Evolutionary conservation across 2,113 vertebrate species (phyloP), one percentile per base, ranked within the genome.

Genomic region (Marmota monax): DNA sequence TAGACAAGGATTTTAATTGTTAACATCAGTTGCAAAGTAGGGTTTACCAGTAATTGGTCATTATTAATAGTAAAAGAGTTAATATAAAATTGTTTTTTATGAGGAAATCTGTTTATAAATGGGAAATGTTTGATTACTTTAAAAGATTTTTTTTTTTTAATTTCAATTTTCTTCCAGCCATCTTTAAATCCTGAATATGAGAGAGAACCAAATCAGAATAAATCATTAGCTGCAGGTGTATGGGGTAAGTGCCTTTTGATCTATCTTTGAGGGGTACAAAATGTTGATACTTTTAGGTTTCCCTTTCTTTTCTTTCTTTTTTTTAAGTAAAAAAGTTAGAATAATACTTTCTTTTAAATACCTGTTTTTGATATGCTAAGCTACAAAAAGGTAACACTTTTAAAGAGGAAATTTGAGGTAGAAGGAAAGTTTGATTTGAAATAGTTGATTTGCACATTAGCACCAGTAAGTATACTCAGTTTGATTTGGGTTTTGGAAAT

Each of bases 161-260:
- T 88, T 82, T 8, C 9, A 65, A 37, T 74, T 92, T 72, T 88
- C 4, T 98, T 98, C 88, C 84, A 99, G 99, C 99, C 99, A 0
- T 99, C 98, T 94, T 97, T 99, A 98, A 99, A 99, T 95, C 99
- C 99, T 95, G 98, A 99, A 82, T 98, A 98, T 96, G 99, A 99
- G 92, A 98, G 98, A 95, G 98, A 99, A 95, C 96, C 98, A 97
- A 99, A 98, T 97, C 98, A 98, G 97, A 99, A 98, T 96, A 99
- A 98, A 97, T 99, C 98, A 95, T 98, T 98, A 97, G 97, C 98
- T 97, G 98, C 98, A 58, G 98, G 99, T 97, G 99, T 99, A 37
- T 99, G 99, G 99, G 99, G 99, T 99, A 97, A 99, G 99, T 98
- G 90, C 94, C 94, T 84, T 93, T 93, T 90, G 87, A 25, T 78